phyloP scores from a whole-genome alignment of 2,113 vertebrate species.

The Zootoca vivipara region DNA sequence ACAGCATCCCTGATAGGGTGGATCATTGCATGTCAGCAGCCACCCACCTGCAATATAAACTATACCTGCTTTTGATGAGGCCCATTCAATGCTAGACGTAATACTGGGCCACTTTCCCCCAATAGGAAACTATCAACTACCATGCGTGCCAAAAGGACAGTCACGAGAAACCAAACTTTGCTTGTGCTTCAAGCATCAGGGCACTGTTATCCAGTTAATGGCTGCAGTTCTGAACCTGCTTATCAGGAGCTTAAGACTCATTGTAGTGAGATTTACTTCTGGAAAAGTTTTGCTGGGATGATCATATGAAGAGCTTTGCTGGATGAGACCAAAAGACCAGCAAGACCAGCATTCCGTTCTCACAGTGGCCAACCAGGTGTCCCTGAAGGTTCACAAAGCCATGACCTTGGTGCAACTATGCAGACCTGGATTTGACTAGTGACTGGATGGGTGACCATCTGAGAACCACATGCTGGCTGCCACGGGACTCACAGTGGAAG shows the following conservation, averaged over 20 bases:
- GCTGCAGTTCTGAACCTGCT: background rate
- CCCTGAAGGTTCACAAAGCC: too few relatives aligned
- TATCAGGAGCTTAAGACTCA: background rate
- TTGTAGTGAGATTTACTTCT: background rate
- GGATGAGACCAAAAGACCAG: background rate
- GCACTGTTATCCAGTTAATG: background rate
- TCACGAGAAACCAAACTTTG: background rate
- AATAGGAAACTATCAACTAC: slow-evolving; percentile 48
- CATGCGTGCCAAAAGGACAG: slow-evolving; percentile 5
- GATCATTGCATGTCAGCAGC: slow-evolving; percentile 69
- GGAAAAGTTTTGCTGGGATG: background rate
- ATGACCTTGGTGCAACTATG: too few relatives aligned
- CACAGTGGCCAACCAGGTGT: too few relatives aligned
- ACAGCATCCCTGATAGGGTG: slow-evolving; percentile 65
- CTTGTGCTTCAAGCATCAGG: background rate
- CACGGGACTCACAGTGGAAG: too few relatives aligned
- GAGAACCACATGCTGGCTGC: too few relatives aligned
- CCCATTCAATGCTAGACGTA: slow-evolving; percentile 60
- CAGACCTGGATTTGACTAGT: too few relatives aligned
- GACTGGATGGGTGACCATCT: too few relatives aligned
- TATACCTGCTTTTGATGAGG: slow-evolving; percentile 72
- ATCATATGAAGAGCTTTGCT: background rate
- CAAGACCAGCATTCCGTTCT: background rate
- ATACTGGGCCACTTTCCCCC: slow-evolving; percentile 35
- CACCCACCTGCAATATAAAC: slow-evolving; percentile 70